Evolutionary conservation across 1,140 invertebrate species (phyloP).

Genomic region (Pachyrhynchus sulphureomaculatus): DNA sequence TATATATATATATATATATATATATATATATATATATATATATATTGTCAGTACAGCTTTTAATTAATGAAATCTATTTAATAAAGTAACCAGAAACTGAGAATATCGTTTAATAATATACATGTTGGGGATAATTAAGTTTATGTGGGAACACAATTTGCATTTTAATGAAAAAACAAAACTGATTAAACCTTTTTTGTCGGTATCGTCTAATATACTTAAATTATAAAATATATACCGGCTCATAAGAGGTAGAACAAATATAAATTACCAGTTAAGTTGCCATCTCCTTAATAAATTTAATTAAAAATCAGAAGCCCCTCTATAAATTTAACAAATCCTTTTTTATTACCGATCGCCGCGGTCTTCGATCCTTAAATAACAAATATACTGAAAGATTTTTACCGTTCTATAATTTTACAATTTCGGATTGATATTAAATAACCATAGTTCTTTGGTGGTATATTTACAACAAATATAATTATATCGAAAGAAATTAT

Average conservation of each 20-base stretch:
- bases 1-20: no score
- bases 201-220: not conserved
- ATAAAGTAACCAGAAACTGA: not conserved
- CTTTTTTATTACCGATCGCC: not conserved
- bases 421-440: not conserved
- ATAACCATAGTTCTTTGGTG: not conserved
- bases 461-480: not conserved
- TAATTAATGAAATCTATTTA: not conserved
- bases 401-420: not conserved
- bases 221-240: not conserved
- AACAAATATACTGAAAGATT: not conserved
- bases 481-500: not conserved
- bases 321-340: not conserved
- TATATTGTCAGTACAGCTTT: no score
- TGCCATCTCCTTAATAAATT: not conserved
- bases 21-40: no score
- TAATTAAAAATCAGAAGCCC: conserved; percentile 7
- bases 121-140: not conserved
- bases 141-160: not conserved
- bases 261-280: conserved; percentile 1
- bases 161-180: conserved; percentile 2
- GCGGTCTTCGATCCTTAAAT: no score
- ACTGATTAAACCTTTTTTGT: not conserved
- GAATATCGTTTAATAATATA: not conserved
- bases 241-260: not conserved